A percentile compares a stretch with the other conserved stretches of the same genome.
Conservation (phyloP, 2,888 invertebrate species). For the Sphaeridia pumilis region DNA sequence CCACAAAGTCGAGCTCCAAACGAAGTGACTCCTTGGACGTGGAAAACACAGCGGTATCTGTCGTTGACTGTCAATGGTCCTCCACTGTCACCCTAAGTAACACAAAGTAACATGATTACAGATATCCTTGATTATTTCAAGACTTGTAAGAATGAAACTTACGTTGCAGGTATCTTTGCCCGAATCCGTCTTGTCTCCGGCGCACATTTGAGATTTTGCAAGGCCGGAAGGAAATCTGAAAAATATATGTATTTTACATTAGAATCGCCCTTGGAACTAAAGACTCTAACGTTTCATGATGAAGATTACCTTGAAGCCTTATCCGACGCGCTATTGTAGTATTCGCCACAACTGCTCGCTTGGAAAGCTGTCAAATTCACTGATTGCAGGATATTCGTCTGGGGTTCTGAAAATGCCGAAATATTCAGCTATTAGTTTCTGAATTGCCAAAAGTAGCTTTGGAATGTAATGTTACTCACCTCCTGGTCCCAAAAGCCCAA, state of each 20-base stretch:
- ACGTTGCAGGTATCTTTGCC: conserved; percentile 24
- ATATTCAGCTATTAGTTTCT: neutral
- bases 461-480: conserved; percentile 3
- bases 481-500: conserved; percentile 22
- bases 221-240: conserved; percentile 18
- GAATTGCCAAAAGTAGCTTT: neutral
- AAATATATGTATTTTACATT: neutral
- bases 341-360: conserved; percentile 20
- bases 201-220: conserved; percentile 18
- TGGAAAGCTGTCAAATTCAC: conserved; percentile 21
- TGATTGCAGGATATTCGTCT: conserved; percentile 22
- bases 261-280: neutral
- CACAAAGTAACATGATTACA: no score
- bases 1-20: conserved; percentile 28
- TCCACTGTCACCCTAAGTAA: conserved; percentile 20
- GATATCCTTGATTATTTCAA: neutral
- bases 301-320: conserved; percentile 9
- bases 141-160: neutral
- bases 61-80: conserved; percentile 18
- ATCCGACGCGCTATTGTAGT: conserved; percentile 14
- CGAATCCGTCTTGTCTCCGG: conserved; percentile 18
- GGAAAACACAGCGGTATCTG: conserved; percentile 22
- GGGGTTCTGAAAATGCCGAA: conserved; percentile 13
- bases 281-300: neutral
- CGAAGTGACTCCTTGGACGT: conserved; percentile 24